A percentile compares a stretch with the other conserved stretches of the same genome.
These are phyloP conservation scores for Callithrix jacchus DNA, from an alignment of 2,113 vertebrate genomes.

Conservation along the genomic window DNA sequence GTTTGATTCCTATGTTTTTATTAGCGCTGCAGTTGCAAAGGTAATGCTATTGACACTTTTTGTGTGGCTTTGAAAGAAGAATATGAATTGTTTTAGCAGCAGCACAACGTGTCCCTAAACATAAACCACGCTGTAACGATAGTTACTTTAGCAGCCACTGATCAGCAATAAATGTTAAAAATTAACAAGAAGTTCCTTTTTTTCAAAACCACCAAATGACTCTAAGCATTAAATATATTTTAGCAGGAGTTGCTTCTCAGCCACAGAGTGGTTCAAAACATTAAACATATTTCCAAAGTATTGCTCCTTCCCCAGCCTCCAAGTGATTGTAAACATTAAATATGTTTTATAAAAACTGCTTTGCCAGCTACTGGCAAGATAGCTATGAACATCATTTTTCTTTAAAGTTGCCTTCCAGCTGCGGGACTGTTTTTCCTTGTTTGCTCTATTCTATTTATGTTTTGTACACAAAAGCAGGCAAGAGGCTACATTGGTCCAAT, in stretches of 20 bases:
- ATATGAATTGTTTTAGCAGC: conserved; percentile 38
- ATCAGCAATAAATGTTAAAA: conserved; percentile 82
- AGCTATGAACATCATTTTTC: conserved; percentile 79
- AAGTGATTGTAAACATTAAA: conserved; percentile 81
- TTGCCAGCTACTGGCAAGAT: conserved; percentile 76
- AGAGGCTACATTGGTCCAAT: conserved; percentile 42
- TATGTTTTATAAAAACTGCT: conserved; percentile 81
- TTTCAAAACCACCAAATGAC: conserved; percentile 67
- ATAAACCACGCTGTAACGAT: conserved; percentile 58
- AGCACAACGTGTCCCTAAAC: conserved; percentile 9
- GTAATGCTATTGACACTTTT: conserved; percentile 58
- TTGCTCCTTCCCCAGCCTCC: conserved; percentile 72
- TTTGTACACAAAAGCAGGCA: conserved; percentile 71
- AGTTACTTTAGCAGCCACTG: conserved; percentile 62
- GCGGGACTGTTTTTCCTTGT: conserved; percentile 67
- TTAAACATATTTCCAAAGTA: conserved; percentile 81
- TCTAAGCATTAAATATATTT: conserved; percentile 78
- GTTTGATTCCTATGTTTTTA: conserved; percentile 62
- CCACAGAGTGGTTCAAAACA: conserved; percentile 74
- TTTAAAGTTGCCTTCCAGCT: conserved; percentile 79
- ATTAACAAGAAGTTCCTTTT: conserved; percentile 79
- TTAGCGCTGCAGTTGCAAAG: neutral
- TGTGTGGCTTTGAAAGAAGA: conserved; percentile 50
- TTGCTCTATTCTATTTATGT: conserved; percentile 73
- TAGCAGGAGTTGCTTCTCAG: conserved; percentile 58